Evolutionary conservation across 2,888 invertebrate genomes (phyloP), one percentile per base, ranked within the genome.

Genomic region (Nemapogon koenigi): DNA sequence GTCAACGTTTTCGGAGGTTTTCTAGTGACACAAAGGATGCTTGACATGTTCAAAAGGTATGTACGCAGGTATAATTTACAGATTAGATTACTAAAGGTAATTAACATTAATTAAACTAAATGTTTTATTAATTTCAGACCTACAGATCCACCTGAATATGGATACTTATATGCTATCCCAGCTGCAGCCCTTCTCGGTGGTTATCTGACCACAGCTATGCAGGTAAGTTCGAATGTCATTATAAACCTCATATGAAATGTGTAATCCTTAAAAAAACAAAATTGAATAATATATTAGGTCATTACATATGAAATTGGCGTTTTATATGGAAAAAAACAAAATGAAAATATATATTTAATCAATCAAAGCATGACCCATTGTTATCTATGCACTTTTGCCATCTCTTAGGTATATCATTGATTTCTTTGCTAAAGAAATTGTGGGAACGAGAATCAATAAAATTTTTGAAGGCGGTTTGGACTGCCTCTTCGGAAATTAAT

Each of bases 1-100:
- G 87, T 94, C 45, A 94, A 94, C 78, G 91, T 94, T 36, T 93
- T 91, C 50, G 94, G 94, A 47, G 94, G 94, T 38, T 94, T 94
- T 66, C 66, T 91, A 30, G 92, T 94, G 43, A 94, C 94, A 0
- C 89, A 93, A 70, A 81, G 94, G 45, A 94, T 94, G 94, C 78
- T 94, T 62, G 92, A 94, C 63, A 94, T 94, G 94, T 94, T 94
- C 71, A 90, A 87, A 65, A 83, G 88, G 86, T 86, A 65, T 43
- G 45, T 28, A 32, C n/a, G n/a, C n/a, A n/a, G n/a, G n/a, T 28
- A 4, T 28, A 11, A 11, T 22, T 28, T 31, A 16, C 33, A 6
- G n/a, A 7, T 10, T 33, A 4, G 10, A n/a, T 17, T 33, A 8
- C 18, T 18, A 33, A 3, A 16, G 6, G 10, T 10, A 18, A 6